phyloP scores from a whole-genome alignment of 2,888 invertebrate species.

The Drosophila monieri region DNA sequence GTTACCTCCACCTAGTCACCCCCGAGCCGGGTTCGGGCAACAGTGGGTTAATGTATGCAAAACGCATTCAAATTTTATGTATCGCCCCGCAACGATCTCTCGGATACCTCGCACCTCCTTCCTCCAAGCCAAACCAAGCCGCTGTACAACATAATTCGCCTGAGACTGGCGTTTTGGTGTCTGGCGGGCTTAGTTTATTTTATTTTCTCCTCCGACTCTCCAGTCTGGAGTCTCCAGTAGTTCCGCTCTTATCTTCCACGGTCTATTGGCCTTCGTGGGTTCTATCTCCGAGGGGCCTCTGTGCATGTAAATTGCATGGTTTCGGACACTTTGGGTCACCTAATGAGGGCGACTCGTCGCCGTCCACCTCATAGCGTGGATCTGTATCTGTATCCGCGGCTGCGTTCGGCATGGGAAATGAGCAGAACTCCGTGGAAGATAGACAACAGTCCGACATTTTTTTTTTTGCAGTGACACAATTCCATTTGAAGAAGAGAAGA shows the following conservation, averaged over 20 bases:
- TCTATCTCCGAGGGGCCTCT: conserved; percentile 57
- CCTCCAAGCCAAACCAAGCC: conserved; percentile 19
- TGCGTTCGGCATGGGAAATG: conserved; percentile 38
- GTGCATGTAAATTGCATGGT: conserved; percentile 78
- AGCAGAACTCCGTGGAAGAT: conserved; percentile 8
- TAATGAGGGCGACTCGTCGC: conserved; percentile 67
- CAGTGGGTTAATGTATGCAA: conserved; percentile 84
- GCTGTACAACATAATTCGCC: conserved; percentile 74
- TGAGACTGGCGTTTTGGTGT: conserved; percentile 24
- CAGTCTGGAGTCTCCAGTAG: conserved; percentile 10
- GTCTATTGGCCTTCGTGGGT: conserved; percentile 66
- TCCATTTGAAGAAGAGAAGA: conserved; percentile 18
- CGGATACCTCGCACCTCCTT: conserved; percentile 19
- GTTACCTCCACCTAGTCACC: conserved; percentile 29
- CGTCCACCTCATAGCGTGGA: conserved; percentile 25
- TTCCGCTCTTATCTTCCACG: conserved; percentile 64
- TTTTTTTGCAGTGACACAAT: conserved; percentile 25
- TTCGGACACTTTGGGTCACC: conserved; percentile 73
- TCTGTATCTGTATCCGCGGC: conserved; percentile 17
- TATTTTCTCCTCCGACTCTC: background rate
- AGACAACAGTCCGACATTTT: conserved; percentile 8
- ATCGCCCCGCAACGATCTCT: conserved; percentile 81
- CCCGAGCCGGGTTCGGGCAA: conserved; percentile 46
- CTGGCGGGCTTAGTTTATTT: conserved; percentile 9
- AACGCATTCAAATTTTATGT: conserved; percentile 84